These are phyloP conservation scores for Montipora efflorescens DNA, from an alignment of 64 coral and sea anemone genomes.

Conservation along the genomic window DNA sequence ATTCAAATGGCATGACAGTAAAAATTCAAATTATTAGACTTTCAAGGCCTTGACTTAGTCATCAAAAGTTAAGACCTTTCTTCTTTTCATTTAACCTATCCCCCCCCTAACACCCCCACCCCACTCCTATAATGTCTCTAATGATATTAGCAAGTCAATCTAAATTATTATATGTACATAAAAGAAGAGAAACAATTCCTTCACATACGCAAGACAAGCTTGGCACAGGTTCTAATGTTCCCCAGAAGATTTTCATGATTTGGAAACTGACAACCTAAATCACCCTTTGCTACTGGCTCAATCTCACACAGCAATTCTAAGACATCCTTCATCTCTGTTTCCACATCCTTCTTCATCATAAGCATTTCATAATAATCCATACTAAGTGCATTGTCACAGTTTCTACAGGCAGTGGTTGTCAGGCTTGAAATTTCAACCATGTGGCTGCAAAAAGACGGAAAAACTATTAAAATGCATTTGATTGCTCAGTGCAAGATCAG, in stretches of 20 bases:
- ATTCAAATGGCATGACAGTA: too few relatives aligned
- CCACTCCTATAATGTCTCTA: too few relatives aligned
- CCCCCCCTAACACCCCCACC: too few relatives aligned
- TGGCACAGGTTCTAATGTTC: slow-evolving; percentile 85
- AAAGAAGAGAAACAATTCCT: neutral
- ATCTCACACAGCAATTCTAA: slow-evolving; percentile 81
- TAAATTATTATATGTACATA: neutral
- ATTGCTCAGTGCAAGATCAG: neutral
- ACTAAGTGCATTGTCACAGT: slow-evolving; percentile 79
- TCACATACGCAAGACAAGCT: slow-evolving; percentile 85
- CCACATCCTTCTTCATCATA: slow-evolving; percentile 86
- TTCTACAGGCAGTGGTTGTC: slow-evolving; percentile 91
- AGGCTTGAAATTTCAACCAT: slow-evolving; percentile 95
- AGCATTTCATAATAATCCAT: slow-evolving; percentile 96
- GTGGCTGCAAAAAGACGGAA: slow-evolving; percentile 55
- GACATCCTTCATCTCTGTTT: slow-evolving; percentile 82
- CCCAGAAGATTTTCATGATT: slow-evolving; percentile 88
- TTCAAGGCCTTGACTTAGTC: too few relatives aligned
- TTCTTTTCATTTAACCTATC: too few relatives aligned
- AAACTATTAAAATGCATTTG: neutral
- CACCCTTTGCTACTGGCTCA: slow-evolving; percentile 44
- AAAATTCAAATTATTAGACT: too few relatives aligned
- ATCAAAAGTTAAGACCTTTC: too few relatives aligned
- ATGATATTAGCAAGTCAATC: too few relatives aligned
- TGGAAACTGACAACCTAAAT: slow-evolving; percentile 96